phyloP scores from a whole-genome alignment of 64 coral and sea anemone species.

The Hydrozoanthus tunicans region DNA sequence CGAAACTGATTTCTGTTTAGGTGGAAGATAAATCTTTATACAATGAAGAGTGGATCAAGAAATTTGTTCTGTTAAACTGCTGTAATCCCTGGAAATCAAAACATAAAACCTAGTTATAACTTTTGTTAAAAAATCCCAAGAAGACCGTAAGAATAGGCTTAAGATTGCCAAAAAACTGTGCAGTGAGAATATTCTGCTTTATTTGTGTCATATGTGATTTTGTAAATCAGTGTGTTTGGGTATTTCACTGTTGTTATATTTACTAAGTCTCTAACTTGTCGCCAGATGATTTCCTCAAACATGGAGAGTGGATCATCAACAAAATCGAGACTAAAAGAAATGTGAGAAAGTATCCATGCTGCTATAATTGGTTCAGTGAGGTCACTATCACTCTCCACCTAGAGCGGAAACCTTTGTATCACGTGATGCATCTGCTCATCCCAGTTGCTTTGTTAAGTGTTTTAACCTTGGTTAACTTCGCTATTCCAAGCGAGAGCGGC shows the following conservation, averaged over 20 bases:
- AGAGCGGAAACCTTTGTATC: constrained; percentile 24
- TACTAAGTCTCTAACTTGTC: neutral
- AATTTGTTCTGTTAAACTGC: no score
- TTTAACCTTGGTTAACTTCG: constrained; percentile 26
- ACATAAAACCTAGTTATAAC: no score
- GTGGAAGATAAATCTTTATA: no score
- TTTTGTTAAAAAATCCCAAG: no score
- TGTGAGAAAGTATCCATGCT: neutral
- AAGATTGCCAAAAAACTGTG: no score
- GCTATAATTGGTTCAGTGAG: neutral
- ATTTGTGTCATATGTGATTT: no score
- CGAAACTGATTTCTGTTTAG: no score
- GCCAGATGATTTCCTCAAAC: constrained; percentile 1
- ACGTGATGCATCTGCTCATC: constrained; percentile 30
- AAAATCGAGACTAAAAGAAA: constrained; percentile 3
- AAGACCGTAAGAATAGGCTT: no score
- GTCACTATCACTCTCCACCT: neutral
- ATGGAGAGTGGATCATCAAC: constrained; percentile 15
- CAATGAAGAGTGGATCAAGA: no score
- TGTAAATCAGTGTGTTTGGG: no score
- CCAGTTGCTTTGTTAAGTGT: constrained; percentile 5
- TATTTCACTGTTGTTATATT: neutral
- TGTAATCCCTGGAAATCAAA: no score
- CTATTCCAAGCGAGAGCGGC: constrained; percentile 34
- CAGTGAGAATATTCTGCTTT: no score